Conservation (phyloP, 2,888 invertebrate genomes). For the Cremastobaeus sp. region DNA sequence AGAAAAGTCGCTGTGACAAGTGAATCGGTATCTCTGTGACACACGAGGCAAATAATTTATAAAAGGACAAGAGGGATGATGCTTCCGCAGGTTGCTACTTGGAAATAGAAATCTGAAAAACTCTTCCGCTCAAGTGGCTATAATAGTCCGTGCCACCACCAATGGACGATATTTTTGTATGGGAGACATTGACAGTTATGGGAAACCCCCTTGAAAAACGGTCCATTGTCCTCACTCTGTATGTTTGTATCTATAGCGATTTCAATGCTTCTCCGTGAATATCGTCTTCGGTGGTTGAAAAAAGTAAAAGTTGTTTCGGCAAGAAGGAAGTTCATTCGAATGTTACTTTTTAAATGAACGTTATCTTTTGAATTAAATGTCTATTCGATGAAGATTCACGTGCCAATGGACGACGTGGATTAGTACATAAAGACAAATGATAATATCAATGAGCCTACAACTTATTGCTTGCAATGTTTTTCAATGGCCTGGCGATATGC, state of each 20-base stretch:
- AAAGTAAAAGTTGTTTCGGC: constrained; percentile 51
- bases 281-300: constrained; percentile 54
- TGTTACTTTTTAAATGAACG: constrained; percentile 15
- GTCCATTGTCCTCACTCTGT: constrained; percentile 59
- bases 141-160: constrained; percentile 57
- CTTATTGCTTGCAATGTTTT: background rate
- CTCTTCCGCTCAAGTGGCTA: constrained; percentile 54
- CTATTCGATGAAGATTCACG: constrained; percentile 54
- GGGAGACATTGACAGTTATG: constrained; percentile 55
- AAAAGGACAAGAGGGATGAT: constrained; percentile 58
- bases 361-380: constrained; percentile 46
- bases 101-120: constrained; percentile 60
- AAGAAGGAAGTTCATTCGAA: constrained; percentile 43
- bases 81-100: constrained; percentile 58
- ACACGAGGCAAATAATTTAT: constrained; percentile 55
- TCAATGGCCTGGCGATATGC: background rate
- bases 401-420: constrained; percentile 52
- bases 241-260: constrained; percentile 54
- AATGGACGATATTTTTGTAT: constrained; percentile 57
- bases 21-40: constrained; percentile 60
- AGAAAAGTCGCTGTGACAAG: constrained; percentile 57
- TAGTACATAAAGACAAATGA: constrained; percentile 58
- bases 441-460: constrained; percentile 35
- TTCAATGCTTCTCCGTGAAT: constrained; percentile 56
- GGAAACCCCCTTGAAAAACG: constrained; percentile 60